Evolutionary conservation across 2,797 vertebrate species (phyloP), one percentile per base, ranked within the genome.

Genomic region (Eremophila alpestris): DNA sequence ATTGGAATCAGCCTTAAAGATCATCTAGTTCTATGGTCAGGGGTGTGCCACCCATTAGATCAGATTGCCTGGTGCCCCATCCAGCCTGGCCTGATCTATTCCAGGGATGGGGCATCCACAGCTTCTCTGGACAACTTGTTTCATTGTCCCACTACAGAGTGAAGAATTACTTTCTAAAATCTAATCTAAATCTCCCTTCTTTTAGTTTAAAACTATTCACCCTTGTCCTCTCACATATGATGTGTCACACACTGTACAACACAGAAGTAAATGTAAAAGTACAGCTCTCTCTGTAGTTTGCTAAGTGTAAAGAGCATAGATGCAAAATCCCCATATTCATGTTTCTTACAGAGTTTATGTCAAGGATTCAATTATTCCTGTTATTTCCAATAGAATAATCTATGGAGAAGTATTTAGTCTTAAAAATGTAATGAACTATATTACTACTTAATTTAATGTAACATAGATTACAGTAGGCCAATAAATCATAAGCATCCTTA

Each of bases 361-460:
- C 62, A 88, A 88, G 43, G 41, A 87, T 94, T 71, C 54, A 75
- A 5, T 89, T 87, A 85, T 85, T 89, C 38, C 58, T 84, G 54
- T 54, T 93, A 77, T 83, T 95, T 93, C 55, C 84, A 73, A 24
- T 52, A 80, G 82, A 89, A 65, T 89, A 94, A 89, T 93, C 29
- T 81, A 73, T 45, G 84, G 83, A 70, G 36, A 71, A 86, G 29
- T 83, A 94, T 96, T 93, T 96, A 83, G 87, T 92, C 75, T 90
- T 65, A 36, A 92, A 93, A 95, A 96, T 76, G 65, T 87, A 94
- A 88, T 93, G 69, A 93, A 81, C 94, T 91, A 86, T 71, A 65
- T 95, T 79, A 63, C 73, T 78, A 67, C 89, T 96, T 96, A 94
- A 93, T 94, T 93, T 95, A 92, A 94, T 90, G 73, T 88, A 84